Base-by-base conservation (phyloP, 1,140 invertebrate genomes). In the Conus ventricosus region DNA sequence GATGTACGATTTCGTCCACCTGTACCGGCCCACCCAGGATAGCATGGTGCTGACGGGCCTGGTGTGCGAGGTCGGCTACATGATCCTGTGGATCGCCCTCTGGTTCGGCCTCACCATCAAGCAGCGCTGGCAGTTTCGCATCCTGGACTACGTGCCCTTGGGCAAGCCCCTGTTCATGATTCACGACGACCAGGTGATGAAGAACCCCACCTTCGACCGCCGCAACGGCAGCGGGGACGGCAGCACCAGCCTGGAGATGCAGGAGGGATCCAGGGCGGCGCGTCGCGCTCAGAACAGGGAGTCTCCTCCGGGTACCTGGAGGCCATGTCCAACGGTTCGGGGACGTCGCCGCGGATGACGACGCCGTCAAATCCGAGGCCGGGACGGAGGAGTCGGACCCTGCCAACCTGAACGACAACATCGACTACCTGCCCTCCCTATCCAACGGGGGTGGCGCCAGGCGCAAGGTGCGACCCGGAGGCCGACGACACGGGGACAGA, bases 81-180 rank as follows among this genome's bases (percentile, higher is more conserved):
- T 94, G 91, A 89, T 93, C 13, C 87, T 91, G 55, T 94, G 93
- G 93, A 90, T 94, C 57, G 88, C 89, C 20, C 87, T 94, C 4
- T 94, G 93, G 93, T 93, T 92, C 63, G 89, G 91, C 20, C 84
- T 94, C 5, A 94, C 93, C 5, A 82, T 94, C 53, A 93, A 93
- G 87, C 93, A 94, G 82, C 88, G 91, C 71, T 93, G 93, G 93
- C 90, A 92, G 87, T 94, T 94, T 80, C 88, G 91, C 82, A 93
- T 93, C 78, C 88, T 93, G 27, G 93, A 93, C 80, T 93, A 93
- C 85, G 90, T 93, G 67, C 90, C 93, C n/a, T 87, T 92, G 27
- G 88, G 88, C 71, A 89, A 92, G 54, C 91, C 92, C 3, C 88
- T 91, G 0, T 91, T 90, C 78, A 90, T 90, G 88, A 89, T 92